phyloP scores from a whole-genome alignment of 2,888 invertebrate species.

The Uloborus plumipes region DNA sequence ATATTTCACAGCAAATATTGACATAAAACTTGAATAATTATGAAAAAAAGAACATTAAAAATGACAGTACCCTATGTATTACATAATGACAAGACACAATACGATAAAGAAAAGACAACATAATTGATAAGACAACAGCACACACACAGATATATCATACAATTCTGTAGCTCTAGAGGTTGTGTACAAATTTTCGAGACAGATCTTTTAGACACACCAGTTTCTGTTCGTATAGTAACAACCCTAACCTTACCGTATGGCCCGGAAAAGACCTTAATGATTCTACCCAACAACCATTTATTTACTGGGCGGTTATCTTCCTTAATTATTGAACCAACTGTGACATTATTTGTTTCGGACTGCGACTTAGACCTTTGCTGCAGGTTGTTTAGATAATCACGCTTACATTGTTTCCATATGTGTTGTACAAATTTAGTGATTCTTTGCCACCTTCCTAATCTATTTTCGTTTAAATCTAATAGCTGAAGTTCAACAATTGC shows the following conservation, averaged over 20 bases:
- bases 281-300: not conserved
- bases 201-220: not conserved
- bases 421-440: no score
- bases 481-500: not conserved
- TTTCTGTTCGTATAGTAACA: not conserved
- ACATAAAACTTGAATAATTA: no score
- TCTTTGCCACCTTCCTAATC: no score
- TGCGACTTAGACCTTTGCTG: not conserved
- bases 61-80: no score
- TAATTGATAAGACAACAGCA: no score
- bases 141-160: no score
- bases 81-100: no score
- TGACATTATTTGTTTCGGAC: not conserved
- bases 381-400: not conserved
- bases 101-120: no score
- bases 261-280: not conserved
- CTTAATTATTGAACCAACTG: not conserved
- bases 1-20: no score
- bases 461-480: not conserved
- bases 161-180: no score
- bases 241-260: not conserved
- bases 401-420: no score
- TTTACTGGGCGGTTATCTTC: slow-evolving; percentile 6
- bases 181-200: not conserved
- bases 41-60: no score